Conservation (phyloP, 2,113 vertebrate genomes). For the Myiagra hebetior region DNA sequence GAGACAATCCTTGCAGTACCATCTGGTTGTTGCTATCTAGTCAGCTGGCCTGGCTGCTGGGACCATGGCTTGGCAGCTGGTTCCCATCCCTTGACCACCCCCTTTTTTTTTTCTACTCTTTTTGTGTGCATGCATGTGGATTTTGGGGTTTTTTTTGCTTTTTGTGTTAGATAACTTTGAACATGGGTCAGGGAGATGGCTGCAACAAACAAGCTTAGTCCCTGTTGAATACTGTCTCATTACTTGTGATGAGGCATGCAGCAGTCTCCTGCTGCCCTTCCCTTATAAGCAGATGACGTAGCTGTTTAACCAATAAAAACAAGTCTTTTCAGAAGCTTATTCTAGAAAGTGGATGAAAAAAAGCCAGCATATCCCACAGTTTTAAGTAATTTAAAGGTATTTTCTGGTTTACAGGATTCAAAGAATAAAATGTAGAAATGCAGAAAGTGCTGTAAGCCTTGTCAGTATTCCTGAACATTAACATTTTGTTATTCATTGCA, state of each 20-base stretch:
- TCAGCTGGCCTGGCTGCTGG: conserved; percentile 90
- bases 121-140: conserved; percentile 1
- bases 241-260: conserved; percentile 67
- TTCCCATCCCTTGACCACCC: conserved; percentile 82
- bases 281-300: conserved; percentile 77
- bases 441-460: conserved; percentile 52
- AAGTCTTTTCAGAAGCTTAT: conserved; percentile 72
- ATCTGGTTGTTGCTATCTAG: conserved; percentile 92
- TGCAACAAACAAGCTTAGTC: conserved; percentile 75
- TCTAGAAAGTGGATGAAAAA: conserved; percentile 69
- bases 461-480: conserved; percentile 25
- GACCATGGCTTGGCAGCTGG: conserved; percentile 87
- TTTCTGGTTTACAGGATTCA: conserved; percentile 42
- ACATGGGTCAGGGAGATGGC: conserved; percentile 75
- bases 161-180: conserved; percentile 73
- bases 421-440: conserved; percentile 40
- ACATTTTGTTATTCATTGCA: conserved; percentile 67
- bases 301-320: conserved; percentile 70
- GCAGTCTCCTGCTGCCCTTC: conserved; percentile 78
- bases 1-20: conserved; percentile 89
- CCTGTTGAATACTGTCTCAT: conserved; percentile 78
- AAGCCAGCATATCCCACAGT: conserved; percentile 37
- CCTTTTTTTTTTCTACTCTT: background rate
- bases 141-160: background rate
- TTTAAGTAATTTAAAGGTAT: conserved; percentile 61